Evolutionary conservation across 2,797 vertebrate species (phyloP).

Genomic region (Psittacula echo): DNA sequence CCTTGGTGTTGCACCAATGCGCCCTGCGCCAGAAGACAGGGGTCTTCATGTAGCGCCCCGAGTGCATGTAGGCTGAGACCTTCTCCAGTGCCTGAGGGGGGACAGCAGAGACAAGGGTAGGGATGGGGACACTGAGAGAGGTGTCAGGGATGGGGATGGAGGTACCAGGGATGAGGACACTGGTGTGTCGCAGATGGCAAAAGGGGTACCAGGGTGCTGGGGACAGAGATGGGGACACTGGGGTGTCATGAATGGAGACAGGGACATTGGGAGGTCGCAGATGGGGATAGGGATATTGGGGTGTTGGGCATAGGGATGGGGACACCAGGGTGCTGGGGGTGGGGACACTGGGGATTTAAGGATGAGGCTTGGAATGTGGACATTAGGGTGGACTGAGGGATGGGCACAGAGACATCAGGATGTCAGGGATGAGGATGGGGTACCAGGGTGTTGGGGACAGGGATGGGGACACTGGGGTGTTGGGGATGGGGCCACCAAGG

Average conservation of each 20-base stretch:
- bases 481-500: rapidly evolving
- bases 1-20: not conserved
- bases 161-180: not conserved
- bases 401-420: too few relatives aligned
- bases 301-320: not conserved
- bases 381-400: too few relatives aligned
- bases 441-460: rapidly evolving
- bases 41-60: not conserved
- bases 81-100: not conserved
- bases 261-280: too few relatives aligned
- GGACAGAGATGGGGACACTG: not conserved
- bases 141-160: not conserved
- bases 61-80: not conserved
- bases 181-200: too few relatives aligned
- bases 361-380: not conserved
- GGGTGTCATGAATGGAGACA: not conserved
- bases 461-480: rapidly evolving
- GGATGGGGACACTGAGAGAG: not conserved
- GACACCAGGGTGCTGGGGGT: not conserved
- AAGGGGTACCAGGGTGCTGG: too few relatives aligned
- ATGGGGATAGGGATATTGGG: too few relatives aligned
- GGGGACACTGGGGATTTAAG: not conserved
- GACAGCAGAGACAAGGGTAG: too few relatives aligned
- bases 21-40: not conserved
- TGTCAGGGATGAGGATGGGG: rapidly evolving